Evolutionary conservation across 2,113 vertebrate species (phyloP), one percentile per base, ranked within the genome.

Genomic region (Pteronura brasiliensis): DNA sequence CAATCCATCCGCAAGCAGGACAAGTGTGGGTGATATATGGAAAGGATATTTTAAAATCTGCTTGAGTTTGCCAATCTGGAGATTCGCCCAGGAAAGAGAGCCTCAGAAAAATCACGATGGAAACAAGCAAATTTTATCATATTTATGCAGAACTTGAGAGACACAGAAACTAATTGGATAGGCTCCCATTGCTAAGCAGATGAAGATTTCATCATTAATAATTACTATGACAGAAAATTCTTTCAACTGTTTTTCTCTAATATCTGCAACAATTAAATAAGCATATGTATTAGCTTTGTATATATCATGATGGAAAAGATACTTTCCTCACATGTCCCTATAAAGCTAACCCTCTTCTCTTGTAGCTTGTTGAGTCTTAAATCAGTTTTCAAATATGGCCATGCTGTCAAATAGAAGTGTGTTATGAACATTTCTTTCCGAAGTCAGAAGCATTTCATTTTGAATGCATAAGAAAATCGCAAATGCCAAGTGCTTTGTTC

Each of bases 41-140:
- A 96, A 86, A 96, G 88, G 93, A 72, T 97, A 98, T 98, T 98
- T 98, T 97, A 97, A 97, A 97, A 97, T 92, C 61, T 80, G 39
- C 88, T 91, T 82, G 67, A 97, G 82, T 21, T 97, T 97, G 96
- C 96, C 90, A 97, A 77, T 93, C 93, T 98, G 97, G 97, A 98
- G 77, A 92, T 67, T 96, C 55, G 81, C 97, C 96, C 93, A 97
- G 93, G 49, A 96, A 95, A 95, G 67, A 95, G 3, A 96, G 29
- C 21, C 20, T 72, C 6, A 39, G 88, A 96, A 96, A 98, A 96
- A 86, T 93, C 87, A 96, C 0, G 29, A 96, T 96, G 36, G 96
- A 94, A 97, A 96, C 77, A 95, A 93, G 67, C 57, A 94, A 25
- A 91, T 96, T 92, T 96, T 95, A 88, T 93, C 71, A 96, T 97